Evolutionary conservation across 2,888 invertebrate species (phyloP), one percentile per base, ranked within the genome.

Genomic region (Globia sparganii): DNA sequence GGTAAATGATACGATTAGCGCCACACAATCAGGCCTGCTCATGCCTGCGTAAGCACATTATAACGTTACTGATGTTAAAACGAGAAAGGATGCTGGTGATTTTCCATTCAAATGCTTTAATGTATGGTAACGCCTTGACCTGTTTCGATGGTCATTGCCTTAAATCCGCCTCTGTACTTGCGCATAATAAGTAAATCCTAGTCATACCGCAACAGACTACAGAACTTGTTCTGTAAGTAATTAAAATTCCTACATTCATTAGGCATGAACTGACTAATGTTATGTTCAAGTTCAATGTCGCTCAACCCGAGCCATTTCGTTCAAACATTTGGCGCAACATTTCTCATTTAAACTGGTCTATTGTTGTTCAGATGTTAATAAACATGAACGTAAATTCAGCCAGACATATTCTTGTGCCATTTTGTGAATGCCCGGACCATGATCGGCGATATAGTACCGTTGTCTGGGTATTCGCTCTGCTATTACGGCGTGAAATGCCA

Each of bases 321-420:
- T 13, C 43, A 31, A 72, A 70, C 73, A 62, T 74, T 83, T 34
- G 40, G n/a, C 43, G 49, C 46, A 71, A 84, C 83, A 83, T 84
- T 84, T 81, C 88, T 81, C 83, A 87, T 88, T 86, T 80, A 81
- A 88, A 84, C 84, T 86, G 82, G 74, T 61, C 78, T 67, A 77
- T 83, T 85, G 83, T 82, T 83, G 73, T 82, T 75, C 61, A 69
- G 61, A 80, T 83, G 80, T 86, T 85, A 86, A 86, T 86, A 81
- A 83, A 85, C 78, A 31, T 56, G 73, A 71, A 78, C 75, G 67
- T 80, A 70, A 81, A 83, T 83, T 77, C 66, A 53, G 58, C 49
- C 77, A 78, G 81, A 78, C 77, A 66, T 46, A 65, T 72, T 72
- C 67, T 75, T 46, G 15, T 46, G 65, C 72, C 74, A 79, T 83